Evolutionary conservation across 2,797 vertebrate genomes (phyloP).

Genomic region (Uromys caudimaculatus): DNA sequence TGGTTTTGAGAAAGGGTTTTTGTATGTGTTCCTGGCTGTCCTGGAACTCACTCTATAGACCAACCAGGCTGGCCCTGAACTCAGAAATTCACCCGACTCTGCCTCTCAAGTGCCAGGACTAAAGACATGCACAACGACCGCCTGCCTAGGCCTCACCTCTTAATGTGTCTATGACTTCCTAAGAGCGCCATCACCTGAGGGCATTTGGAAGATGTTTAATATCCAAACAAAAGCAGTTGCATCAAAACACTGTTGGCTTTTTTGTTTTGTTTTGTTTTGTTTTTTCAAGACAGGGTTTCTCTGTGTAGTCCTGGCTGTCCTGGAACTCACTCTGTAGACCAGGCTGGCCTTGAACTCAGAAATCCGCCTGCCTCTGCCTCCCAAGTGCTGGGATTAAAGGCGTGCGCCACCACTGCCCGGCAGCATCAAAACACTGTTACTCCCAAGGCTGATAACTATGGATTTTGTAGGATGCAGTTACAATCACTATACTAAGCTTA

Average conservation of each 20-base stretch:
- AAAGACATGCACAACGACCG: rapidly evolving
- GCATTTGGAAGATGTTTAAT: not conserved
- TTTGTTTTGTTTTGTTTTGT: too few relatives aligned
- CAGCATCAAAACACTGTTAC: not conserved
- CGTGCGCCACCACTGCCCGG: too few relatives aligned
- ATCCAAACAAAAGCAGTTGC: not conserved
- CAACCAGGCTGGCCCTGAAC: not conserved
- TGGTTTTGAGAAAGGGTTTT: not conserved
- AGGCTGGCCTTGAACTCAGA: too few relatives aligned
- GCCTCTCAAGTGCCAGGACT: not conserved
- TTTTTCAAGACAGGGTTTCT: too few relatives aligned
- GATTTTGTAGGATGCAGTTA: constrained; percentile 7
- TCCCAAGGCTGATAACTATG: not conserved
- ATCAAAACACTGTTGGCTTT: not conserved
- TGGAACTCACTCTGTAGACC: too few relatives aligned
- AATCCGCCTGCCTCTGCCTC: too few relatives aligned
- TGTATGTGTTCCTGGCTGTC: not conserved
- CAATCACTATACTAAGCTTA: not conserved
- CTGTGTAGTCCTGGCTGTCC: too few relatives aligned
- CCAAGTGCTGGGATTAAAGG: too few relatives aligned
- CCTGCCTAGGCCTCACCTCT: not conserved
- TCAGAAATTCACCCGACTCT: not conserved
- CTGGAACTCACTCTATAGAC: not conserved
- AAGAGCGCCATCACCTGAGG: not conserved
- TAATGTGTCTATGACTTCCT: not conserved